A percentile compares a stretch with the other conserved stretches of the same genome.
Evolutionary conservation across 1,140 invertebrate species (phyloP).

Genomic region (Solenopsis invicta): DNA sequence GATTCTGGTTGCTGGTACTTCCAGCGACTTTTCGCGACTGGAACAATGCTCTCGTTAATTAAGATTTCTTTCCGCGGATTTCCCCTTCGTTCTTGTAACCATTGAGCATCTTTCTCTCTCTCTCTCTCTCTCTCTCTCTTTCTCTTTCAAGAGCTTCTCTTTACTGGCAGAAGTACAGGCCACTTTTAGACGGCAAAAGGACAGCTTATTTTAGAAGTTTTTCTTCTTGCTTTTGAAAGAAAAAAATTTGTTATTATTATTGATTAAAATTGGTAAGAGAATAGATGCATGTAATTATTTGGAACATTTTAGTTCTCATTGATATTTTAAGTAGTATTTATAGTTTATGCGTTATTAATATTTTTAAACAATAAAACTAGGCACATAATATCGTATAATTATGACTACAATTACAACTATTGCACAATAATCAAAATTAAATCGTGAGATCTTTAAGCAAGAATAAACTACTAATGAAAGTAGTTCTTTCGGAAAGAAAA

Average conservation of each 20-base stretch:
- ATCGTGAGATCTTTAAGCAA: background rate
- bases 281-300: background rate
- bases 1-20: conserved; percentile 69
- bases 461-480: background rate
- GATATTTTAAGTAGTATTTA: background rate
- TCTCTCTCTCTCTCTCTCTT: background rate
- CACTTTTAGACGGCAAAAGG: background rate
- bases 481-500: conserved; percentile 72
- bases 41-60: conserved; percentile 86
- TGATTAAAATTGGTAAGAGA: background rate
- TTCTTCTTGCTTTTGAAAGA: background rate
- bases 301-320: background rate
- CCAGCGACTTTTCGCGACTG: conserved; percentile 80
- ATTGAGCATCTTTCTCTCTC: background rate
- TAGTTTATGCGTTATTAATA: background rate
- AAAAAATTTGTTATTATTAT: conserved; percentile 14
- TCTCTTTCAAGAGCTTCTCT: background rate
- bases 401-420: background rate
- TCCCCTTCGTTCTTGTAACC: conserved; percentile 34
- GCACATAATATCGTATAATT: background rate
- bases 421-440: background rate
- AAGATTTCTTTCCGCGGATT: conserved; percentile 83
- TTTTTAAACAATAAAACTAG: background rate
- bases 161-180: background rate
- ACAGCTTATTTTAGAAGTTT: conserved; percentile 21